Evolutionary conservation across 2,888 invertebrate species (phyloP).

Genomic region (Carterocephalus palaemon): DNA sequence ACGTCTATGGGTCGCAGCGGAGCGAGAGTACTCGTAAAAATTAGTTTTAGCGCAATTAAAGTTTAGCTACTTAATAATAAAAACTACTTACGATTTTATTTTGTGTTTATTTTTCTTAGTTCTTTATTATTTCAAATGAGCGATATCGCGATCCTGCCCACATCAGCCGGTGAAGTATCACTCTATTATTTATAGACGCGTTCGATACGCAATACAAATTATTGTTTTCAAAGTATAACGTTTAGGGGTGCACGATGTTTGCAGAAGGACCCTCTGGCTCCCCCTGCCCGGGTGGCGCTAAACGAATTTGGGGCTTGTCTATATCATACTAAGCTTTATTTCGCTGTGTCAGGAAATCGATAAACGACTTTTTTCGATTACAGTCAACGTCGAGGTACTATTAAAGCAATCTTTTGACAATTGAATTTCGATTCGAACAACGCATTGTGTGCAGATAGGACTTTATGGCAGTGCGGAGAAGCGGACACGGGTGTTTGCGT

Average conservation of each 20-base stretch:
- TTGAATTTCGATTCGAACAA: slow-evolving; percentile 71
- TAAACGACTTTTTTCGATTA: slow-evolving; percentile 62
- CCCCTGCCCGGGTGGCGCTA: slow-evolving; percentile 39
- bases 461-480: slow-evolving; percentile 47
- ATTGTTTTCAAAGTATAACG: slow-evolving; percentile 80
- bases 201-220: slow-evolving; percentile 80
- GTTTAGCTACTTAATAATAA: background rate
- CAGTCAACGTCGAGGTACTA: slow-evolving; percentile 55
- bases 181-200: slow-evolving; percentile 78
- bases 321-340: slow-evolving; percentile 50
- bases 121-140: slow-evolving; percentile 46
- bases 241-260: slow-evolving; percentile 77
- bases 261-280: slow-evolving; percentile 70
- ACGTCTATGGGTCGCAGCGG: no score
- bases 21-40: no score
- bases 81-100: background rate
- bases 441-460: slow-evolving; percentile 62
- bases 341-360: slow-evolving; percentile 38
- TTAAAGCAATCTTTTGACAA: slow-evolving; percentile 76
- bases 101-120: slow-evolving; percentile 28
- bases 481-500: slow-evolving; percentile 70
- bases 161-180: slow-evolving; percentile 67
- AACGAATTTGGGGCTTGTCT: slow-evolving; percentile 55
- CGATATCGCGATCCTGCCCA: slow-evolving; percentile 41
- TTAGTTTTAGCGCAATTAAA: no score